These are phyloP conservation scores for Acanthosepion esculentum DNA, from an alignment of 2,888 invertebrate genomes.

Conservation along the genomic window DNA sequence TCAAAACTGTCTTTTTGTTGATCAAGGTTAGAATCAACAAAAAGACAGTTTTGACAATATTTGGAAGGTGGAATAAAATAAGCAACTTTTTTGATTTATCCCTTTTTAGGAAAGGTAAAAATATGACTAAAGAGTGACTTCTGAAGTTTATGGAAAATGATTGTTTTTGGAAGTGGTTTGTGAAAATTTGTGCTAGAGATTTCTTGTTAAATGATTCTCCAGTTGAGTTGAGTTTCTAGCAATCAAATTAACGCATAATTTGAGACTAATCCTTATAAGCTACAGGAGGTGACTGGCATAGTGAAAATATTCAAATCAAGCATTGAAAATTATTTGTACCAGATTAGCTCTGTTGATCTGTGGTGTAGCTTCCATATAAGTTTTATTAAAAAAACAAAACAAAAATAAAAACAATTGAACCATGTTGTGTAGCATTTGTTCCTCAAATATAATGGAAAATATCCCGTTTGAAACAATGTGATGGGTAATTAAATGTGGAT, in stretches of 20 bases:
- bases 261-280: too few relatives aligned
- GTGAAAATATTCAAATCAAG: neutral
- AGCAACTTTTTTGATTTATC: too few relatives aligned
- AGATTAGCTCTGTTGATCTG: neutral
- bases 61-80: too few relatives aligned
- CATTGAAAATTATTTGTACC: neutral
- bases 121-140: neutral
- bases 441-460: too few relatives aligned
- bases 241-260: neutral
- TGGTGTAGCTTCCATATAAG: neutral
- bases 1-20: too few relatives aligned
- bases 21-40: too few relatives aligned
- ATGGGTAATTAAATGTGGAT: too few relatives aligned
- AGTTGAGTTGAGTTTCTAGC: neutral
- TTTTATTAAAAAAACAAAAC: neutral
- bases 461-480: too few relatives aligned
- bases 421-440: too few relatives aligned
- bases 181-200: neutral
- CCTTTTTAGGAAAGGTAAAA: neutral
- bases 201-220: neutral
- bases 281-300: neutral
- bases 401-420: neutral
- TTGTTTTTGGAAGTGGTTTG: neutral
- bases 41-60: too few relatives aligned
- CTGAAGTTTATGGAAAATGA: accelerated